Evolutionary conservation across 2,113 vertebrate genomes (phyloP).

Genomic region (Chloropsis hardwickii): DNA sequence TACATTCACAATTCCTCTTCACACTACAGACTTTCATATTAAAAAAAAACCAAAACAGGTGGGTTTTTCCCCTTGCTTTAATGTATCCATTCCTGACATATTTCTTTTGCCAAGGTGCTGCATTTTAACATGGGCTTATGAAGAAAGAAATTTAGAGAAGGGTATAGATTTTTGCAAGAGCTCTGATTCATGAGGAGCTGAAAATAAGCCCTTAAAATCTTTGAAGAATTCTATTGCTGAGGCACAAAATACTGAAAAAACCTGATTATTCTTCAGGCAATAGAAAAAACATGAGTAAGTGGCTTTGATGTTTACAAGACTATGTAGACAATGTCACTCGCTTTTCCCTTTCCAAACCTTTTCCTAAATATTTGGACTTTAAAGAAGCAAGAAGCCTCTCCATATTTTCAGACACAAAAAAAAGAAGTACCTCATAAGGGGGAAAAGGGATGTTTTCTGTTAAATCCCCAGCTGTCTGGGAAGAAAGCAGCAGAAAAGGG

Average conservation of each 20-base stretch:
- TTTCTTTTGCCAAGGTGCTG: background rate
- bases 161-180: background rate
- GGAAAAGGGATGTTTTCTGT: background rate
- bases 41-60: background rate
- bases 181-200: background rate
- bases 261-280: background rate
- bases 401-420: background rate
- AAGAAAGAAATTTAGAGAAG: background rate
- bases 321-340: background rate
- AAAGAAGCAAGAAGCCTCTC: background rate
- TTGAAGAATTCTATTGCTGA: background rate
- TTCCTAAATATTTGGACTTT: background rate
- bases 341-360: background rate
- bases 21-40: background rate
- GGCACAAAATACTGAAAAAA: background rate
- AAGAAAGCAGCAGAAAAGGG: background rate
- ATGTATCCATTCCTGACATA: background rate
- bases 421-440: background rate
- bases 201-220: background rate
- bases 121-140: background rate
- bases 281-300: background rate
- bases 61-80: background rate
- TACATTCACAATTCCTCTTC: background rate
- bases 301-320: background rate
- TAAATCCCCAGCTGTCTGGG: background rate